Conservation (phyloP, 2,113 vertebrate species). For the Hepsetus odoe region DNA sequence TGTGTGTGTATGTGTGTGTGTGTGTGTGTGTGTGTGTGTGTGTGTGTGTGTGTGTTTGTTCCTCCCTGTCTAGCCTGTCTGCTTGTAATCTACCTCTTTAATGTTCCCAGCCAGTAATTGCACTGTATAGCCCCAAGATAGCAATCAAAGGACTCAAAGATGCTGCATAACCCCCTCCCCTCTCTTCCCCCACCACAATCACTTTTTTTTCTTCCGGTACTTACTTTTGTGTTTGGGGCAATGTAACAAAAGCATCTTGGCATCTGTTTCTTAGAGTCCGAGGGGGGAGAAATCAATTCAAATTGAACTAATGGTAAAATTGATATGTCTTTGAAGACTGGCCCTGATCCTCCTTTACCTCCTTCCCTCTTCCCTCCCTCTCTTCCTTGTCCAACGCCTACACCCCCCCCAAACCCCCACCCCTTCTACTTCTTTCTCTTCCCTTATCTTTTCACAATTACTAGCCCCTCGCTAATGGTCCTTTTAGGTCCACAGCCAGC, state of each 20-base stretch:
- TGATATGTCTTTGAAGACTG: conserved; percentile 78
- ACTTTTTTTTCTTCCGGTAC: conserved; percentile 51
- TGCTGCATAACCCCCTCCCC: conserved; percentile 62
- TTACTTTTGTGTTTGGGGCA: conserved; percentile 59
- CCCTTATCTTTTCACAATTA: conserved; percentile 81
- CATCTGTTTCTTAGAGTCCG: conserved; percentile 69
- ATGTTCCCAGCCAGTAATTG: conserved; percentile 86
- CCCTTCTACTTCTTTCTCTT: conserved; percentile 62
- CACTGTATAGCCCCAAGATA: conserved; percentile 81
- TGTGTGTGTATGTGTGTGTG: conserved; percentile 50
- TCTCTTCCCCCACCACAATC: conserved; percentile 22
- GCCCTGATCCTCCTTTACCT: conserved; percentile 29
- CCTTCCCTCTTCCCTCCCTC: conserved; percentile 19
- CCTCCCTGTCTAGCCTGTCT: conserved; percentile 63
- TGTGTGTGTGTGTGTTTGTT: conserved; percentile 64
- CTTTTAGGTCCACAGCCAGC: conserved; percentile 76
- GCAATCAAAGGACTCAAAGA: conserved; percentile 85
- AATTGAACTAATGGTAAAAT: conserved; percentile 78
- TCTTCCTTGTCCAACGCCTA: background rate
- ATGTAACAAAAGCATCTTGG: conserved; percentile 67
- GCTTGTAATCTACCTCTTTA: conserved; percentile 81
- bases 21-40: conserved; percentile 24
- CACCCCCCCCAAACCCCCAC: background rate
- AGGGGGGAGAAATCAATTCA: conserved; percentile 68
- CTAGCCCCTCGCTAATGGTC: conserved; percentile 72